Evolutionary conservation across 92 coral and sea anemone genomes (phyloP).

Genomic region (Epizoanthus ramosus): DNA sequence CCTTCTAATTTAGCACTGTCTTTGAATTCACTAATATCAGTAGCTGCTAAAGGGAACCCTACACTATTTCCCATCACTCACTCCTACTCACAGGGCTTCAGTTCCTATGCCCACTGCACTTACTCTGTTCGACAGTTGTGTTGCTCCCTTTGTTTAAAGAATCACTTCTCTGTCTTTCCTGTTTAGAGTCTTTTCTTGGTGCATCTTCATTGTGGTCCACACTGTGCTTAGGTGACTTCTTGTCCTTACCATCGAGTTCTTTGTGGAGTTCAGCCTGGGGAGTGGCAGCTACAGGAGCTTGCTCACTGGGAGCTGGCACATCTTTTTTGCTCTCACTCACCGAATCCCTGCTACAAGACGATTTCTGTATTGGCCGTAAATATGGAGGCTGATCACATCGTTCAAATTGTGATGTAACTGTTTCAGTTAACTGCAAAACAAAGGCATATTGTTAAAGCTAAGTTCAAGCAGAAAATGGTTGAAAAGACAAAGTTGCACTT

Average conservation of each 20-base stretch:
- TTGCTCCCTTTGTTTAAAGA: conserved; percentile 10
- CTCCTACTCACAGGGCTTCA: neutral
- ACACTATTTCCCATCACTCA: too few species aligned
- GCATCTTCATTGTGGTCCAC: conserved; percentile 34
- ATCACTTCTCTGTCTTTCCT: conserved; percentile 28
- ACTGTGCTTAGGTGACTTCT: conserved; percentile 17
- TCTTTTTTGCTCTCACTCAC: conserved; percentile 58
- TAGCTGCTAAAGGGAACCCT: too few species aligned
- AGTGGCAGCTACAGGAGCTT: neutral
- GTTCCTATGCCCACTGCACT: neutral
- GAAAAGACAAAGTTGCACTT: neutral
- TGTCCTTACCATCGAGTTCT: conserved; percentile 11
- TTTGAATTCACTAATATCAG: too few species aligned
- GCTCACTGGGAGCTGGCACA: neutral
- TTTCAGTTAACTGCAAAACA: conserved; percentile 80
- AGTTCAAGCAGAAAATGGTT: neutral
- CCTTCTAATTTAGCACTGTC: too few species aligned
- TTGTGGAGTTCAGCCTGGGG: neutral
- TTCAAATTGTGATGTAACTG: conserved; percentile 97
- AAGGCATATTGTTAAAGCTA: neutral
- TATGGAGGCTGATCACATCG: conserved; percentile 95
- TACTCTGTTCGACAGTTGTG: conserved; percentile 33
- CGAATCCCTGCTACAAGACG: conserved; percentile 78
- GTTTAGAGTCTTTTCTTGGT: conserved; percentile 49
- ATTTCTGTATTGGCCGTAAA: conserved; percentile 74